Conservation (phyloP, 2,888 invertebrate species). For the Drosophila ezoana region DNA sequence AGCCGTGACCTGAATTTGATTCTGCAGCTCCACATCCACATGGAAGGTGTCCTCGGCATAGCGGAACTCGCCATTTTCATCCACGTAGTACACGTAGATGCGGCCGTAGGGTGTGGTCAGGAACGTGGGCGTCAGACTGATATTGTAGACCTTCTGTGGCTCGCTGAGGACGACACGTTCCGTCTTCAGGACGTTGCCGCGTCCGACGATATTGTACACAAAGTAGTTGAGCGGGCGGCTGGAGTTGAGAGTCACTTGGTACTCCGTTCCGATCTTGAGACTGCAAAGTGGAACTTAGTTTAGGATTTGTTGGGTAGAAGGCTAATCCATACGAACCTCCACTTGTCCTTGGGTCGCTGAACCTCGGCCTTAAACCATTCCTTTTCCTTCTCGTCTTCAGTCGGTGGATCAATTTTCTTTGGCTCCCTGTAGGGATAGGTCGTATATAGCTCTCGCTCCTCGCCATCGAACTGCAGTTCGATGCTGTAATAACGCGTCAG, state of each 20-base stretch:
- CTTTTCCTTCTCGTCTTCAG: conserved; percentile 50
- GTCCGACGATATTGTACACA: conserved; percentile 91
- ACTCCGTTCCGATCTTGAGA: conserved; percentile 88
- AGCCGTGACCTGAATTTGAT: conserved; percentile 88
- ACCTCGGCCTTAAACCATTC: conserved; percentile 66
- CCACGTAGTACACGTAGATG: conserved; percentile 92
- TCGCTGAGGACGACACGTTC: conserved; percentile 88
- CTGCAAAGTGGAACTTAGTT: conserved; percentile 77
- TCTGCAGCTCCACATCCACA: conserved; percentile 88
- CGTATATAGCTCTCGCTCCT: conserved; percentile 62
- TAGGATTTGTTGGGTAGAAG: rapidly evolving
- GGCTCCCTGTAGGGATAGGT: conserved; percentile 76
- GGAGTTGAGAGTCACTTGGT: conserved; percentile 90
- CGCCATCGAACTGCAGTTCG: conserved; percentile 69
- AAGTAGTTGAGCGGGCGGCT: conserved; percentile 91
- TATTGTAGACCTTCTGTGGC: conserved; percentile 85
- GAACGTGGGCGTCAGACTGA: conserved; percentile 90
- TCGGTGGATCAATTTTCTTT: conserved; percentile 52
- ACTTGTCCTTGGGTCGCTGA: conserved; percentile 51
- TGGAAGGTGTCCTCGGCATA: conserved; percentile 94
- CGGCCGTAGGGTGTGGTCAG: conserved; percentile 93
- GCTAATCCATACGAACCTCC: conserved; percentile 51
- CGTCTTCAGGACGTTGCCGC: conserved; percentile 93
- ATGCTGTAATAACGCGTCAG: conserved; percentile 63
- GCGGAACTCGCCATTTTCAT: conserved; percentile 91